These are phyloP conservation scores for Centruroides sculpturatus DNA, from an alignment of 1,140 invertebrate species.

Conservation along the genomic window DNA sequence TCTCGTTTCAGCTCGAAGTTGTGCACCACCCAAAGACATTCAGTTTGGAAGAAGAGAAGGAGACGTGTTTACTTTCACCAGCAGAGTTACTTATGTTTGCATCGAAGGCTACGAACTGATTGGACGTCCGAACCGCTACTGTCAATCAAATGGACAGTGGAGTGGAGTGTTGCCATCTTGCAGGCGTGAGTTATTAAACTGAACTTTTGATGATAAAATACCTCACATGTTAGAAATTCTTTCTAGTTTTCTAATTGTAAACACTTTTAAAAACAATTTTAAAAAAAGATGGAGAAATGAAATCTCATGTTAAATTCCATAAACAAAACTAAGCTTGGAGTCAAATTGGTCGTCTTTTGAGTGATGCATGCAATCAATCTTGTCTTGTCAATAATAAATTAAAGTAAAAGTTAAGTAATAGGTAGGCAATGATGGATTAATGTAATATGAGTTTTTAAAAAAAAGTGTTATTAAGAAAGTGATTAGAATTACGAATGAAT, in stretches of 20 bases:
- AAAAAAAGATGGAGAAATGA: no score
- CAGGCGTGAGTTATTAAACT: conserved; percentile 23
- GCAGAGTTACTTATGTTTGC: conserved; percentile 80
- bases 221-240: no score
- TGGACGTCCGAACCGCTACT: conserved; percentile 63
- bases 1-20: conserved; percentile 49
- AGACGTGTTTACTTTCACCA: conserved; percentile 80
- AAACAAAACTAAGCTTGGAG: no score
- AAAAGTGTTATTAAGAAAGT: no score
- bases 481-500: neutral
- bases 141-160: conserved; percentile 70
- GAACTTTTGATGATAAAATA: no score
- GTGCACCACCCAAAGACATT: conserved; percentile 71
- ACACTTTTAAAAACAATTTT: no score
- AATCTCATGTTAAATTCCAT: no score
- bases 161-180: conserved; percentile 26
- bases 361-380: no score
- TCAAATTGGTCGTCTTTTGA: no score
- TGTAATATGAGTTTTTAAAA: neutral
- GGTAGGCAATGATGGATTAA: neutral
- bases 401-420: neutral
- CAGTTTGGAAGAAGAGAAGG: conserved; percentile 81
- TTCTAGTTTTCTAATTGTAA: no score
- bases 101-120: conserved; percentile 81
- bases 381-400: no score